Percentiles rank a stretch among this genome's conserved stretches.
phyloP scores from a whole-genome alignment of 2,888 invertebrate genomes.

The Trisateles emortualis region DNA sequence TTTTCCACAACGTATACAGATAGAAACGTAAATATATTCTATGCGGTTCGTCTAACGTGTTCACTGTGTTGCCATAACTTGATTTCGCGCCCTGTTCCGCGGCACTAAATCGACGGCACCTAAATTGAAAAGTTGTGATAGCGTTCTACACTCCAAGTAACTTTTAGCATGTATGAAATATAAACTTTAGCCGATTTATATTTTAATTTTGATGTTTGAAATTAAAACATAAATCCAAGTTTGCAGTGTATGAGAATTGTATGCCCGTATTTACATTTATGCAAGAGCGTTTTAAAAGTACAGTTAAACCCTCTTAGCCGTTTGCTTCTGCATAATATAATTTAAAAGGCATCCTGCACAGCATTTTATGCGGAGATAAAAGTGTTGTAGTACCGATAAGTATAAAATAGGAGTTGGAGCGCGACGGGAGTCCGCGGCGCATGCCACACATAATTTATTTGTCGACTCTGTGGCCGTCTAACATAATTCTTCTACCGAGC shows the following conservation, averaged over 20 bases:
- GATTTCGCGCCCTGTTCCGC: conserved; percentile 34
- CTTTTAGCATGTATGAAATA: conserved; percentile 8
- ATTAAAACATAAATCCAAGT: conserved; percentile 11
- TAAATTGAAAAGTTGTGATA: conserved; percentile 41
- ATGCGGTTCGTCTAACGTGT: conserved; percentile 42
- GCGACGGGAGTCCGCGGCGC: conserved; percentile 50
- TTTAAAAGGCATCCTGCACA: conserved; percentile 72
- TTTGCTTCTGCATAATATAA: conserved; percentile 59
- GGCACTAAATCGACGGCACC: conserved; percentile 24
- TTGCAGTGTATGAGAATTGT: conserved; percentile 20
- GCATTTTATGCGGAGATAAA: conserved; percentile 75
- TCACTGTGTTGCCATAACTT: conserved; percentile 44
- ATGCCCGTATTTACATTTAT: conserved; percentile 36
- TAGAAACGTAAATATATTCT: conserved; percentile 46
- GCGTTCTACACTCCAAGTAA: conserved; percentile 14
- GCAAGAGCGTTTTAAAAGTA: conserved; percentile 47
- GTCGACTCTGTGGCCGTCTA: conserved; percentile 52
- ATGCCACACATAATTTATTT: conserved; percentile 61
- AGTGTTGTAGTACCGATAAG: conserved; percentile 78
- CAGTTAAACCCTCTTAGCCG: conserved; percentile 53
- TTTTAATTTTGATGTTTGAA: conserved; percentile 22
- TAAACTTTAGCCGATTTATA: conserved; percentile 11
- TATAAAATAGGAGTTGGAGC: conserved; percentile 70
- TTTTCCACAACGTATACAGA: conserved; percentile 60
- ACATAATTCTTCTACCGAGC: conserved; percentile 54